phyloP scores from a whole-genome alignment of 2,797 vertebrate genomes.

The Thunnus albacares region DNA sequence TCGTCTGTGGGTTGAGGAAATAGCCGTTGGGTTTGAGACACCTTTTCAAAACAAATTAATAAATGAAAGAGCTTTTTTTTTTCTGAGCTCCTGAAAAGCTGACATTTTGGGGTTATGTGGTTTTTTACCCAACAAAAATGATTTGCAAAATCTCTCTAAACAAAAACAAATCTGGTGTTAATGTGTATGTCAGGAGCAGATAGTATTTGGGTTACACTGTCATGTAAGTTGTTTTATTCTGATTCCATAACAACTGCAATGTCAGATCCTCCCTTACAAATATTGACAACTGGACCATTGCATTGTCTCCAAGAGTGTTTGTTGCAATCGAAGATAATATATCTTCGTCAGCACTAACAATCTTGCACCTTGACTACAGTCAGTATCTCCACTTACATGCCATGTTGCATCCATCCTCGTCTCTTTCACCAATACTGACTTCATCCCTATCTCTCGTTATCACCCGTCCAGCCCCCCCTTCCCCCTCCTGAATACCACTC shows the following conservation, averaged over 20 bases:
- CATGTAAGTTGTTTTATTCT: background rate
- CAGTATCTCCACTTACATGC: conserved; percentile 1
- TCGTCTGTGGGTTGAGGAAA: conserved; percentile 28
- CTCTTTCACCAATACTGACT: conserved; percentile 35
- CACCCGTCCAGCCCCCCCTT: conserved; percentile 40
- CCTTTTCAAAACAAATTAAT: conserved; percentile 57
- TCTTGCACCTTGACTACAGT: conserved; percentile 1
- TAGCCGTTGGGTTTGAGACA: conserved; percentile 34
- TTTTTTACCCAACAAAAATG: conserved; percentile 6
- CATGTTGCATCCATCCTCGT: conserved; percentile 30
- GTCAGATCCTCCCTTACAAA: background rate
- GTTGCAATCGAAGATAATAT: background rate
- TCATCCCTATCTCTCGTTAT: conserved; percentile 43
- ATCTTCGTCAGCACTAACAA: background rate
- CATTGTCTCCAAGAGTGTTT: background rate
- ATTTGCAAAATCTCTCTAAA: conserved; percentile 3
- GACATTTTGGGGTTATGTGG: conserved; percentile 44
- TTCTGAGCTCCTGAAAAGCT: conserved; percentile 18
- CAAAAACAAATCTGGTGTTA: background rate
- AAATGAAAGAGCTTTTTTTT: conserved; percentile 19
- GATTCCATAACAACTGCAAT: background rate
- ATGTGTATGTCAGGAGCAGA: background rate
- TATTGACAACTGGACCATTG: background rate
- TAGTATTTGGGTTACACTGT: background rate
- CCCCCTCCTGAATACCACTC: conserved; percentile 40